A percentile compares a stretch with the other conserved stretches of the same genome.
Conservation (phyloP, 2,113 vertebrate genomes). For the Colius striatus region DNA sequence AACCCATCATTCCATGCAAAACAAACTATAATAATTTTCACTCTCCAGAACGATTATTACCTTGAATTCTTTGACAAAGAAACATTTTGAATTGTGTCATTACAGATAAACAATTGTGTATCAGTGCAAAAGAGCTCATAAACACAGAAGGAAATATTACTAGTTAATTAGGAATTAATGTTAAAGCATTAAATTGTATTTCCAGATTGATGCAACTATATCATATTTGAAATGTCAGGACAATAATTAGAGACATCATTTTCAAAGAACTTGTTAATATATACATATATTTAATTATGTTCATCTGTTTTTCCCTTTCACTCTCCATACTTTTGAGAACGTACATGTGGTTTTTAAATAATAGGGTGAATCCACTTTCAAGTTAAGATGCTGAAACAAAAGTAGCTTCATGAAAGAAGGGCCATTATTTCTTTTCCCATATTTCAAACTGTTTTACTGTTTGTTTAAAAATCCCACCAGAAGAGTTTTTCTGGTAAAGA, state of each 20-base stretch:
- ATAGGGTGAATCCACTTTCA: neutral
- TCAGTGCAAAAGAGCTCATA: neutral
- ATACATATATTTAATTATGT: neutral
- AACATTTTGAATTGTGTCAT: neutral
- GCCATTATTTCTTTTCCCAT: neutral
- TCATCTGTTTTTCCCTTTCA: neutral
- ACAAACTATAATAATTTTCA: neutral
- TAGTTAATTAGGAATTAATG: slow-evolving; percentile 63
- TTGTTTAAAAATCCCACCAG: neutral
- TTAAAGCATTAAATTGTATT: slow-evolving; percentile 41
- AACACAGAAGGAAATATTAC: slow-evolving; percentile 43
- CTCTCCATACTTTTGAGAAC: neutral
- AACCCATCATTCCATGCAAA: neutral
- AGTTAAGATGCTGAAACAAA: neutral
- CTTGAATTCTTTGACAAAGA: neutral
- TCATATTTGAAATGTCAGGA: slow-evolving; percentile 57
- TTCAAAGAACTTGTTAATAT: slow-evolving; percentile 46
- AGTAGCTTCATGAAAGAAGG: neutral
- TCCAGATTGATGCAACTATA: slow-evolving; percentile 26
- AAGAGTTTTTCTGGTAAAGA: neutral
- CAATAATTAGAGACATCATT: neutral
- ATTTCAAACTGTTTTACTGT: neutral
- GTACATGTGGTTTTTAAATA: neutral
- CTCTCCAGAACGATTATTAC: neutral
- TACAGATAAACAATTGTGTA: slow-evolving; percentile 34